These are phyloP conservation scores for Heterochromis multidens DNA, from an alignment of 2,113 vertebrate genomes.

Conservation along the genomic window DNA sequence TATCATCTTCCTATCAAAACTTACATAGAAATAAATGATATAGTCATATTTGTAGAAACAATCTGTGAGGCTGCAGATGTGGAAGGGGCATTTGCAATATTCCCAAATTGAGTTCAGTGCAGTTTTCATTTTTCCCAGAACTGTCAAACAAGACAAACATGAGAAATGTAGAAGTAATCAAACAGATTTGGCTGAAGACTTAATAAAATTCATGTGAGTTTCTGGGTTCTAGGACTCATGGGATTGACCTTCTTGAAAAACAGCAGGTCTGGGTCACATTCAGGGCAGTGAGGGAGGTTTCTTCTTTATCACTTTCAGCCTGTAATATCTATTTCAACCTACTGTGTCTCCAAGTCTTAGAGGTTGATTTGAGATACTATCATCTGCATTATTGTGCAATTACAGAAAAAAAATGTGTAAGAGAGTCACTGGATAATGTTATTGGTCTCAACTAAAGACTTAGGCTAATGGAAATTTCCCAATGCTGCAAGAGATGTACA, in stretches of 20 bases:
- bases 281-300: background rate
- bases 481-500: background rate
- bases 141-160: constrained; percentile 52
- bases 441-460: background rate
- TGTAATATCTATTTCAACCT: background rate
- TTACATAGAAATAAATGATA: background rate
- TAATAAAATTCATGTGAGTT: constrained; percentile 49
- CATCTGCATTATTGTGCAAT: background rate
- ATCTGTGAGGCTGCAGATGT: background rate
- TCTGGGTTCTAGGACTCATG: constrained; percentile 34
- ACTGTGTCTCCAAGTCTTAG: background rate
- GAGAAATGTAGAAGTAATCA: constrained; percentile 46
- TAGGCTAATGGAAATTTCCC: background rate
- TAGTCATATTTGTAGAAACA: background rate
- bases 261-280: constrained; percentile 11
- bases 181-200: constrained; percentile 31
- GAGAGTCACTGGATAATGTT: background rate
- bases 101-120: background rate
- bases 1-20: background rate
- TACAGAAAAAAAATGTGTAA: background rate
- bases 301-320: background rate
- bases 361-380: background rate
- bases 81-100: background rate
- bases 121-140: constrained; percentile 32
- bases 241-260: constrained; percentile 17